phyloP scores from a whole-genome alignment of 2,113 vertebrate species.

The Mionectes macconnelli region DNA sequence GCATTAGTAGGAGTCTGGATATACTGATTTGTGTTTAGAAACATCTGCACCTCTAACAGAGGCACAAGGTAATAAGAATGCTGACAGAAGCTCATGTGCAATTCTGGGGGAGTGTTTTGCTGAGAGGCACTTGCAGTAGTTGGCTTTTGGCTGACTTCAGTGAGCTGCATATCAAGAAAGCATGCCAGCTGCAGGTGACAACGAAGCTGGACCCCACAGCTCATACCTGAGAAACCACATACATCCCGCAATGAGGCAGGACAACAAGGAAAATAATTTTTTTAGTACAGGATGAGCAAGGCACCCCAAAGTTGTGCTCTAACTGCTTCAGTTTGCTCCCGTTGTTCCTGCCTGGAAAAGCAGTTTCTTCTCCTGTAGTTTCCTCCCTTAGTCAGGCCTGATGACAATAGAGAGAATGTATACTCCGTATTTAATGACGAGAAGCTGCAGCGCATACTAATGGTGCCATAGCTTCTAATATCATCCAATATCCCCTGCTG shows the following conservation, averaged over 20 bases:
- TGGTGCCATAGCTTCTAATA: constrained; percentile 58
- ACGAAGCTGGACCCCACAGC: not conserved
- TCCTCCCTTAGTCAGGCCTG: not conserved
- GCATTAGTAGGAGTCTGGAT: not conserved
- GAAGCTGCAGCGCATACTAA: constrained; percentile 58
- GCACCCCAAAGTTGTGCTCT: not conserved
- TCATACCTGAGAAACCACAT: not conserved
- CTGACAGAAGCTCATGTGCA: accelerated
- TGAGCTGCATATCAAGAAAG: not conserved
- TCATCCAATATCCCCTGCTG: constrained; percentile 64
- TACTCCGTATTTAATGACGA: not conserved
- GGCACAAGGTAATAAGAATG: not conserved
- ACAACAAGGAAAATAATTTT: not conserved
- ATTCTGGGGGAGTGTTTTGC: not conserved
- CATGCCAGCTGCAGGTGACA: not conserved
- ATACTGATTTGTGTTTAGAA: not conserved
- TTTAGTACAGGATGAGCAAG: not conserved
- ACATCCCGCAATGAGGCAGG: not conserved
- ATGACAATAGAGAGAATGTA: constrained; percentile 34
- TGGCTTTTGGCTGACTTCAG: not conserved
- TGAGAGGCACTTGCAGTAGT: not conserved
- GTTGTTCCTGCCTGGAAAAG: not conserved
- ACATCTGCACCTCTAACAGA: not conserved
- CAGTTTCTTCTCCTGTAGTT: not conserved
- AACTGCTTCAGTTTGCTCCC: not conserved